These are phyloP conservation scores for Drosophila aff. DNA, from an alignment of 1,140 invertebrate genomes.

Conservation along the genomic window DNA sequence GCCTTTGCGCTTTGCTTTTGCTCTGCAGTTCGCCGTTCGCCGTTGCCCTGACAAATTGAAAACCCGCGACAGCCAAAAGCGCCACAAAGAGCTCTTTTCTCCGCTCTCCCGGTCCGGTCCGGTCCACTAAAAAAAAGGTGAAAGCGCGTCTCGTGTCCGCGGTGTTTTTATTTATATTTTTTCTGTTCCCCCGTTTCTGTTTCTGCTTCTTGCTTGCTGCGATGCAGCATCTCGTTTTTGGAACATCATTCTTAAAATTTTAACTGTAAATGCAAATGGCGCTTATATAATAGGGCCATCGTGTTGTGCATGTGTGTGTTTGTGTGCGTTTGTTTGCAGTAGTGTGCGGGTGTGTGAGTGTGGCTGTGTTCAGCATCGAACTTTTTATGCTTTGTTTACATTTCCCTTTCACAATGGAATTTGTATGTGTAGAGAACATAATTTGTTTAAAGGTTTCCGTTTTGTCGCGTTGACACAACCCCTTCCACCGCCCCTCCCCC, in stretches of 20 bases:
- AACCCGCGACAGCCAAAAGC: constrained; percentile 57
- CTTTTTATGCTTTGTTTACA: constrained; percentile 77
- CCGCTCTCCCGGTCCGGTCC: constrained; percentile 50
- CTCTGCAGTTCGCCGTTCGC: constrained; percentile 39
- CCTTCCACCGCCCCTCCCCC: neutral
- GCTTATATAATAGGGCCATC: constrained; percentile 74
- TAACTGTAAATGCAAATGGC: constrained; percentile 68
- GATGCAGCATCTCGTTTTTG: constrained; percentile 26
- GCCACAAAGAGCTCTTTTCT: constrained; percentile 59
- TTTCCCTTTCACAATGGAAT: constrained; percentile 66
- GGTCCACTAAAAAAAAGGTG: constrained; percentile 64
- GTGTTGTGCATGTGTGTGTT: constrained; percentile 24
- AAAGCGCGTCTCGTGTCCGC: constrained; percentile 65
- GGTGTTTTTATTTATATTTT: constrained; percentile 17
- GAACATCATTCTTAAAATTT: constrained; percentile 31
- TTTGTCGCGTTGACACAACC: constrained; percentile 26
- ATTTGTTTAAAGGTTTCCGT: constrained; percentile 75
- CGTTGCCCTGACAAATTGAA: constrained; percentile 65
- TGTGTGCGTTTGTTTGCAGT: constrained; percentile 17
- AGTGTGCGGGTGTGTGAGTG: constrained; percentile 19
- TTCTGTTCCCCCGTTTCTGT: constrained; percentile 6
- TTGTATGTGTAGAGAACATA: constrained; percentile 50
- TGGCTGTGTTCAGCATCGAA: constrained; percentile 57
- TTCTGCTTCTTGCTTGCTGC: constrained; percentile 15
- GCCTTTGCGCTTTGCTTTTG: constrained; percentile 35